Conservation (phyloP, 2,113 vertebrate genomes). For the Syrmaticus mikado region DNA sequence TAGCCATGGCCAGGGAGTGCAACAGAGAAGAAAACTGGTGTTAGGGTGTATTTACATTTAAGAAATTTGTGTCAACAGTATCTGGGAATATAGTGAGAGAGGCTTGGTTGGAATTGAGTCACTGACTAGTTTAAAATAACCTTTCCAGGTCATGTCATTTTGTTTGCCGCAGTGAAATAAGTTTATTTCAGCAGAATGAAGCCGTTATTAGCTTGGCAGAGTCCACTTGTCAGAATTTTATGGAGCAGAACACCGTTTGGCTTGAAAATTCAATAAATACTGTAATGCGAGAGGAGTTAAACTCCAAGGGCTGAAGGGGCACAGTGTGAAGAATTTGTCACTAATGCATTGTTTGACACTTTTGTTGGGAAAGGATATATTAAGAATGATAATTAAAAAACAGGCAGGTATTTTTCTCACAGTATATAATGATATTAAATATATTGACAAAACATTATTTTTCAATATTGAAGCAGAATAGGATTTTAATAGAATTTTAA, state of each 20-base stretch:
- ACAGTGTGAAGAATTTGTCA: slow-evolving; percentile 76
- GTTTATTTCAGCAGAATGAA: slow-evolving; percentile 96
- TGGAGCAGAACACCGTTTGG: slow-evolving; percentile 92
- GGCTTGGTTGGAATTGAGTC: slow-evolving; percentile 82
- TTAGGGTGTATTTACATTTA: slow-evolving; percentile 36
- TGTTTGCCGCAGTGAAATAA: slow-evolving; percentile 96
- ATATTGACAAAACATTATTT: slow-evolving; percentile 4
- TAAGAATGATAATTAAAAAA: slow-evolving; percentile 68
- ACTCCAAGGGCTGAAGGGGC: slow-evolving; percentile 84
- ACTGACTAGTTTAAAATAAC: slow-evolving; percentile 93
- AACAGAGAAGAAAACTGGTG: slow-evolving; percentile 8
- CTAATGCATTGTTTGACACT: slow-evolving; percentile 75
- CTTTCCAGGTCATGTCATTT: slow-evolving; percentile 96
- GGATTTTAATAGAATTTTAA: neutral
- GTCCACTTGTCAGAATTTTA: slow-evolving; percentile 94
- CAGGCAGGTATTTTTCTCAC: neutral
- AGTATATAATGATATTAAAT: neutral
- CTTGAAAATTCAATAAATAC: slow-evolving; percentile 94
- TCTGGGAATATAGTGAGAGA: slow-evolving; percentile 67
- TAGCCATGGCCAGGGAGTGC: neutral
- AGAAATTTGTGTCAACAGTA: slow-evolving; percentile 78
- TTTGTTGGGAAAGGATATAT: slow-evolving; percentile 56
- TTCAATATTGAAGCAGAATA: neutral
- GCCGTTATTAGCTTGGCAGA: slow-evolving; percentile 90
- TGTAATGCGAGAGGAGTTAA: slow-evolving; percentile 88